Evolutionary conservation across 2,797 vertebrate species (phyloP), one percentile per base, ranked within the genome.

Genomic region (Phataginus tricuspis): DNA sequence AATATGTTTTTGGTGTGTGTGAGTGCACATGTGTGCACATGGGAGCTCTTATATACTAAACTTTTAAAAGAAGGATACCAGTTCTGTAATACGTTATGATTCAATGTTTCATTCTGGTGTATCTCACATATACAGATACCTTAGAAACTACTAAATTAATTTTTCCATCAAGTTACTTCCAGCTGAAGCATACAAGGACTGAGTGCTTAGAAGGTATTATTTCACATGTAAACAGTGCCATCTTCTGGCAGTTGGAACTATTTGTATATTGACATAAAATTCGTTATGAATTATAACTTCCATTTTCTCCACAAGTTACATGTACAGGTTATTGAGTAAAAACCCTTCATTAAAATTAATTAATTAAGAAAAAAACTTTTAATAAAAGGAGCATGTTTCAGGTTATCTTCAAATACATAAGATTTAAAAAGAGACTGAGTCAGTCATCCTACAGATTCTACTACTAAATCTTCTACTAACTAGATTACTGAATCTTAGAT

Each of bases 151-250:
- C 15, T 29, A 72, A 64, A 37, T 45, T 78, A 31, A 74, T 34
- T 87, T 96, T 90, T 14, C 29, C n/a, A 68, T 80, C 29, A 63
- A 75, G 77, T 95, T 49, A 51, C 25, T 39, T 82, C 66, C 21
- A 79, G 34, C 19, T 77, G 31, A 84, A 95, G 37, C 71, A 74
- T 1, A 11, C 15, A 13, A 10, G 42, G 42, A 9, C 11, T 42
- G n/a, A 57, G 51, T 0, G 12, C 71, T 77, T 90, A 21, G 39
- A 83, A 93, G 37, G 13, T 64, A 29, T 59, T 85, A 72, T 96
- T 95, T 92, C 0, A 0, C 61, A 16, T 79, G 94, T 59, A 96
- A 86, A 63, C 68, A 96, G 66, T 97, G 98, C 98, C 98, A 98
- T 94, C 98, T 98, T 57, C 90, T 94, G 98, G 98, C 45, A 84